phyloP scores from a whole-genome alignment of 1,140 invertebrate species.

The Drosophila ercepeae region DNA sequence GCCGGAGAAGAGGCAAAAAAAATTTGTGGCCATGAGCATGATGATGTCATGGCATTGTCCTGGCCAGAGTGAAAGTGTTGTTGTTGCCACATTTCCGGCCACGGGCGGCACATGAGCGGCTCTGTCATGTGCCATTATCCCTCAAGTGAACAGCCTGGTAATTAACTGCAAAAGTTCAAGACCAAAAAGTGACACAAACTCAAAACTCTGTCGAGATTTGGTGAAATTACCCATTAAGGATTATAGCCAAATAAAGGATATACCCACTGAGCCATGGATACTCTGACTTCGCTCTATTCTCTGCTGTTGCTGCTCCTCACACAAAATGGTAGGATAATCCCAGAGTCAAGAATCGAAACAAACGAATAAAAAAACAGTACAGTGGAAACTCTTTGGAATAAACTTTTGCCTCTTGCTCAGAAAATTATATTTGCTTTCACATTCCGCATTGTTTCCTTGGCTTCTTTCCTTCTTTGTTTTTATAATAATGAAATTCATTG shows the following conservation, averaged over 20 bases:
- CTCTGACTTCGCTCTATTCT: slow-evolving; percentile 45
- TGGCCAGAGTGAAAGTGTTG: slow-evolving; percentile 69
- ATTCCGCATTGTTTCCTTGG: slow-evolving; percentile 7
- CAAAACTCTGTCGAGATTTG: slow-evolving; percentile 9
- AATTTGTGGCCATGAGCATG: slow-evolving; percentile 50
- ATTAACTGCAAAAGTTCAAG: slow-evolving; percentile 34
- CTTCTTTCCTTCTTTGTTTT: slow-evolving; percentile 15
- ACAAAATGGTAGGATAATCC: slow-evolving; percentile 54
- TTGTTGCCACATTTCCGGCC: slow-evolving; percentile 28
- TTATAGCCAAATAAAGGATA: slow-evolving; percentile 38
- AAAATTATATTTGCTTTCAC: slow-evolving; percentile 25
- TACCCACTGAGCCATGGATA: slow-evolving; percentile 56
- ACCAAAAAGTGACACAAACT: slow-evolving; percentile 25
- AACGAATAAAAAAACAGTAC: not conserved
- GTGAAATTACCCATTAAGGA: slow-evolving; percentile 55
- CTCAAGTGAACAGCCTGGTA: slow-evolving; percentile 44
- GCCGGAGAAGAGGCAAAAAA: slow-evolving; percentile 34
- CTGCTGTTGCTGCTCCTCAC: slow-evolving; percentile 47
- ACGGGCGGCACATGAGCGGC: slow-evolving; percentile 57
- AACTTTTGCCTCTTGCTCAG: not conserved
- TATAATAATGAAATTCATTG: slow-evolving; percentile 38
- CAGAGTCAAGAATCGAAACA: slow-evolving; percentile 4
- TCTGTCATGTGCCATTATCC: slow-evolving; percentile 62
- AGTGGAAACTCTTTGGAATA: slow-evolving; percentile 4
- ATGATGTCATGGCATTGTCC: slow-evolving; percentile 68